phyloP scores from a whole-genome alignment of 2,113 vertebrate genomes.

The Psittacara wagleri region DNA sequence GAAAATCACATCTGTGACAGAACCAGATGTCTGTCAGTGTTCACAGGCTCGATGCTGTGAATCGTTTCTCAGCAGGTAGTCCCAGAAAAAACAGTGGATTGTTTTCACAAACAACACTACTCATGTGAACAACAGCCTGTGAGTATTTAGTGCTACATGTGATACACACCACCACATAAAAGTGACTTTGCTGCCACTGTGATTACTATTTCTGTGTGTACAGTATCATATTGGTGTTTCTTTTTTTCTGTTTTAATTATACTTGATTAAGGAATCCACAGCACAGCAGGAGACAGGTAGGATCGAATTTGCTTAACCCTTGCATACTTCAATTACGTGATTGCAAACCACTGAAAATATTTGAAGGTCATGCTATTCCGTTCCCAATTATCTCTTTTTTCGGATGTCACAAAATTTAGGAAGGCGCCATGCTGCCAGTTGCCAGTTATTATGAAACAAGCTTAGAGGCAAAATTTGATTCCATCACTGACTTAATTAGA shows the following conservation, averaged over 20 bases:
- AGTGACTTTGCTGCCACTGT: constrained; percentile 4
- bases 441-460: background rate
- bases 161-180: background rate
- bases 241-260: constrained; percentile 22
- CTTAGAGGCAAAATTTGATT: constrained; percentile 44
- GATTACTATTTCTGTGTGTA: background rate
- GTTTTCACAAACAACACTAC: background rate
- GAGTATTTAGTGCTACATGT: background rate
- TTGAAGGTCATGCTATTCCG: constrained; percentile 22
- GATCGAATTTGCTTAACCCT: background rate
- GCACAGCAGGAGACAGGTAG: constrained; percentile 28
- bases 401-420: background rate
- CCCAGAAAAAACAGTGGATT: background rate
- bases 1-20: background rate
- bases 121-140: background rate
- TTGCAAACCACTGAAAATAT: background rate
- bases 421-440: background rate
- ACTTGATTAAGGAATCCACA: constrained; percentile 33
- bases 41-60: background rate
- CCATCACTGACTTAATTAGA: constrained; percentile 24
- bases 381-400: background rate
- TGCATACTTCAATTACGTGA: background rate
- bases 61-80: background rate
- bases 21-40: background rate
- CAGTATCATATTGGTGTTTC: background rate